Percentiles rank a stretch among this genome's conserved stretches.
Conservation (phyloP, 2,888 invertebrate genomes). For the Drosophila infuscata region DNA sequence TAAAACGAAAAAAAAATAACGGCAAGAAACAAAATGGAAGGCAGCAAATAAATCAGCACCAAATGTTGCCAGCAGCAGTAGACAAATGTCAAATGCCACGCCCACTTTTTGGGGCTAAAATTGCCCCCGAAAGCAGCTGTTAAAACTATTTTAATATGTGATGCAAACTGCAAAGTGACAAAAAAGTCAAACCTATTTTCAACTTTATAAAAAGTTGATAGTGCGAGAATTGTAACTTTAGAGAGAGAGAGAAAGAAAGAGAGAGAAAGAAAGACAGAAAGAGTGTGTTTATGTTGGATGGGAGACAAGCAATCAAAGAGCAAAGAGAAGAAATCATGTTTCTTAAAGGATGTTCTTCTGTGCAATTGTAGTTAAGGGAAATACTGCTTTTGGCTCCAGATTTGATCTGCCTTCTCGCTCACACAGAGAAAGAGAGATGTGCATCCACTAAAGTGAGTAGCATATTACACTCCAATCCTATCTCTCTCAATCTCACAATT, state of each 20-base stretch:
- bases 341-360: not conserved
- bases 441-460: too few relatives aligned
- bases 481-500: too few relatives aligned
- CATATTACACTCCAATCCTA: too few relatives aligned
- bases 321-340: not conserved
- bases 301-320: not conserved
- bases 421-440: not conserved
- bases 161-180: not conserved
- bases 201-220: not conserved
- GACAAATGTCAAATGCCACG: conserved; percentile 46
- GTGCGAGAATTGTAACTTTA: not conserved
- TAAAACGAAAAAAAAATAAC: not conserved
- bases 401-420: not conserved
- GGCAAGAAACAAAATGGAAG: conserved; percentile 2
- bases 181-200: not conserved
- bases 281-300: not conserved
- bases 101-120: conserved; percentile 7
- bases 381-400: not conserved
- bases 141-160: conserved; percentile 43
- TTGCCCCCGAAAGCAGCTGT: conserved; percentile 1
- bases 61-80: conserved; percentile 32
- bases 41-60: conserved; percentile 42
- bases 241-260: not conserved
- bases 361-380: not conserved
- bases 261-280: not conserved